Conservation (phyloP, 2,888 invertebrate species). For the Tholera decimalis region DNA sequence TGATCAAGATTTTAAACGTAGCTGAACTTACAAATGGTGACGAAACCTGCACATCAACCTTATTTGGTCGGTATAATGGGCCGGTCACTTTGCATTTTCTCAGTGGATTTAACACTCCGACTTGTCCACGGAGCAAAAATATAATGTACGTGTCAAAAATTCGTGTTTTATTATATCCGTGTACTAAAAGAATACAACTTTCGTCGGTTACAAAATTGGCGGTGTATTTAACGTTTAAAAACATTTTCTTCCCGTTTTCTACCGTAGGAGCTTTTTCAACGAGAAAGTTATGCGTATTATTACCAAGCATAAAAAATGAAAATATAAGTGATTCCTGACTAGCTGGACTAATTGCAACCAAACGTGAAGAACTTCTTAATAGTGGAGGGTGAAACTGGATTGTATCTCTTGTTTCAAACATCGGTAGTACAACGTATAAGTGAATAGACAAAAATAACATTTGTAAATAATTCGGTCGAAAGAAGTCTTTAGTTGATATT, state of each 20-base stretch:
- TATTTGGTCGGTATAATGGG: constrained; percentile 83
- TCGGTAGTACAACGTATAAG: constrained; percentile 91
- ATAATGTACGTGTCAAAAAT: constrained; percentile 86
- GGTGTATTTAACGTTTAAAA: constrained; percentile 80
- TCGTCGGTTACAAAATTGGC: constrained; percentile 83
- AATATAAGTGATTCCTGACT: constrained; percentile 84
- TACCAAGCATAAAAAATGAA: constrained; percentile 79
- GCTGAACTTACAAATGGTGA: constrained; percentile 79
- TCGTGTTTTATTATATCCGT: constrained; percentile 87
- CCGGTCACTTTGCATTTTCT: constrained; percentile 85
- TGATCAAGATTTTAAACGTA: constrained; percentile 74
- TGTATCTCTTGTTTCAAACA: constrained; percentile 84
- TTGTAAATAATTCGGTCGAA: constrained; percentile 89
- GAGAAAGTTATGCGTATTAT: constrained; percentile 73
- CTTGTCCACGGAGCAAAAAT: constrained; percentile 79
- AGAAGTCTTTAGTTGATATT: constrained; percentile 88
- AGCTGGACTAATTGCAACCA: constrained; percentile 81
- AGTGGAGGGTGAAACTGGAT: constrained; percentile 87
- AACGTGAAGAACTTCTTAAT: constrained; percentile 81
- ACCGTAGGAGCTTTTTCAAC: constrained; percentile 80
- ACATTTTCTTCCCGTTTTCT: constrained; percentile 83
- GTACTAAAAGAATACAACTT: constrained; percentile 80
- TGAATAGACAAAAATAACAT: constrained; percentile 91
- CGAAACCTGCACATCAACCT: constrained; percentile 80
- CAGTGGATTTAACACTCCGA: constrained; percentile 78